Conservation (phyloP, 2,888 invertebrate species). For the Nymphalis c-album region DNA sequence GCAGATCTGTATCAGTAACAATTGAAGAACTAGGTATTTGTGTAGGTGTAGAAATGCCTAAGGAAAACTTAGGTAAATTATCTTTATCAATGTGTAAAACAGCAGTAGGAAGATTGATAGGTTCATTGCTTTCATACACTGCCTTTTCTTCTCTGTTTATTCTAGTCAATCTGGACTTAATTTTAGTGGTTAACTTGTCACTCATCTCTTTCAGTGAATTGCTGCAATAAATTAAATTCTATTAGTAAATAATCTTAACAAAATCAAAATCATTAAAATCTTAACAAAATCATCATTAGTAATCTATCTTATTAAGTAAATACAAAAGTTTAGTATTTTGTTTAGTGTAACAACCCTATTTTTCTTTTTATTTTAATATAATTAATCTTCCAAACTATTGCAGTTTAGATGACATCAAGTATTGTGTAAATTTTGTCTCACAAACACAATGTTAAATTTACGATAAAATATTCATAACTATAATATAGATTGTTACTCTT, state of each 20-base stretch:
- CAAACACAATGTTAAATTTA: too few species aligned
- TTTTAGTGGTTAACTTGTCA: constrained; percentile 55
- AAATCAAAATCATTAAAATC: not conserved
- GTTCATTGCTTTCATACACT: constrained; percentile 42
- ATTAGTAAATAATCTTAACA: not conserved
- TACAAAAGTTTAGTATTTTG: not conserved
- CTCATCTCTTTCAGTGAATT: constrained; percentile 39
- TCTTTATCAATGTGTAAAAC: constrained; percentile 59
- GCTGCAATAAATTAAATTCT: constrained; percentile 42
- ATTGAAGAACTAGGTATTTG: constrained; percentile 12
- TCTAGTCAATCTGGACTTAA: constrained; percentile 56
- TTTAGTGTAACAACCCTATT: too few species aligned
- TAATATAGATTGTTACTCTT: too few species aligned
- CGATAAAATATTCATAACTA: too few species aligned
- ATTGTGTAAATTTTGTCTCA: too few species aligned
- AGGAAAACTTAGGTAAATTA: constrained; percentile 62
- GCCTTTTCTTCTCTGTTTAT: constrained; percentile 45
- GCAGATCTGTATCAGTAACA: constrained; percentile 22
- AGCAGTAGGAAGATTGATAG: constrained; percentile 56
- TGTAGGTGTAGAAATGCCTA: constrained; percentile 38
- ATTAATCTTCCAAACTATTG: too few species aligned
- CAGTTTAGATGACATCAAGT: too few species aligned
- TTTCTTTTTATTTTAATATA: too few species aligned
- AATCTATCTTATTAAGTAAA: not conserved
- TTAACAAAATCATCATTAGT: not conserved